A percentile compares a stretch with the other conserved stretches of the same genome.
Evolutionary conservation across 1,140 invertebrate species (phyloP).

Genomic region (Drosophila tristis): DNA sequence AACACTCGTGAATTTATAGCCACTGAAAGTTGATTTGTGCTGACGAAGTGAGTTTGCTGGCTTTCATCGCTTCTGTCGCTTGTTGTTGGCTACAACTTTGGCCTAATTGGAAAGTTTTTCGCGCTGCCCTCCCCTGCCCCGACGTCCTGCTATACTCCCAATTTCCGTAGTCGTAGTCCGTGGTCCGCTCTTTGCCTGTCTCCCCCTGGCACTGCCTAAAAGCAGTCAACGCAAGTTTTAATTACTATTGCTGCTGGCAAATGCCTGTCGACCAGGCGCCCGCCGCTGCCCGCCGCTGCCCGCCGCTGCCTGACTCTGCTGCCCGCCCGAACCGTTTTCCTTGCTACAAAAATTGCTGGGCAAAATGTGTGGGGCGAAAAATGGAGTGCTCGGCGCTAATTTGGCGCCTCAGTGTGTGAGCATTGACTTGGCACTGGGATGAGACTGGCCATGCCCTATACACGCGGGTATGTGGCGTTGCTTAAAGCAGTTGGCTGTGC

Average conservation of each 20-base stretch:
- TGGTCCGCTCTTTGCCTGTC: not conserved
- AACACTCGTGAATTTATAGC: conserved; percentile 50
- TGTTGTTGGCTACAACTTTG: conserved; percentile 64
- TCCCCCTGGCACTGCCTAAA: conserved; percentile 45
- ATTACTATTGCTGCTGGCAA: conserved; percentile 74
- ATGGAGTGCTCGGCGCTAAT: conserved; percentile 62
- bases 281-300: not conserved
- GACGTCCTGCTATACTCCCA: conserved; percentile 14
- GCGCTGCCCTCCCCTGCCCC: conserved; percentile 33
- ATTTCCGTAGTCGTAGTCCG: not conserved
- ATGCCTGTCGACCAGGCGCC: conserved; percentile 57
- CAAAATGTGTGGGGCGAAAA: conserved; percentile 12
- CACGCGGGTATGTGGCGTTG: not conserved
- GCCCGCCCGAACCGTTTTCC: too few relatives aligned
- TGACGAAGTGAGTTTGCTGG: conserved; percentile 61
- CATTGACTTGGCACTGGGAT: conserved; percentile 50
- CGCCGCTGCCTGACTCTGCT: not conserved
- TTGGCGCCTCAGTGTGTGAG: conserved; percentile 73
- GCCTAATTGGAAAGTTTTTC: conserved; percentile 79
- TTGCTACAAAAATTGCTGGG: not conserved
- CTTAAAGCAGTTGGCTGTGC: not conserved
- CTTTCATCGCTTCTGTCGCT: conserved; percentile 30
- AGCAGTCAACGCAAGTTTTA: conserved; percentile 78
- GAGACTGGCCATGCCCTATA: conserved; percentile 8
- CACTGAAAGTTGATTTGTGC: conserved; percentile 70